Evolutionary conservation across 37 sponge, comb jelly and placozoan genomes (phyloP).

Genomic region (Spongilla lacustris): DNA sequence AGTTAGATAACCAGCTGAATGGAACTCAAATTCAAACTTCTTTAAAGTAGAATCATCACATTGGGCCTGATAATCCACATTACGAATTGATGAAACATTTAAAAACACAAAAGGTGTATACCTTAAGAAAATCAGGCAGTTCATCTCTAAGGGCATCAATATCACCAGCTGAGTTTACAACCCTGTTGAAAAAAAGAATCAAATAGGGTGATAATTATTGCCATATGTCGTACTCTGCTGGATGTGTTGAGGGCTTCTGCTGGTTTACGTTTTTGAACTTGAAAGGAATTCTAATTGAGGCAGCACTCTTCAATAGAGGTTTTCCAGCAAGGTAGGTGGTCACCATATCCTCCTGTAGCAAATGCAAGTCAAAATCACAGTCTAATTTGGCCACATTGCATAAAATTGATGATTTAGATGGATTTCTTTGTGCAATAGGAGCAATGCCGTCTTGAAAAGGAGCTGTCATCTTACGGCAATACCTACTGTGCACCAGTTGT

Average conservation of each 20-base stretch:
- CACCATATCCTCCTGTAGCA: constrained; percentile 67
- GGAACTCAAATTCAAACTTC: constrained; percentile 74
- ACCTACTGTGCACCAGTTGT: constrained; percentile 63
- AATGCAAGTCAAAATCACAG: constrained; percentile 30
- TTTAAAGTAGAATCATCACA: constrained; percentile 42
- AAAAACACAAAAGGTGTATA: not conserved
- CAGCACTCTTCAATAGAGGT: constrained; percentile 34
- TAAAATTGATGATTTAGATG: not conserved
- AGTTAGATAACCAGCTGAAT: constrained; percentile 63
- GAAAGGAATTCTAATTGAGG: not conserved
- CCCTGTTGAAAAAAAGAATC: not conserved
- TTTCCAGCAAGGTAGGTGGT: constrained; percentile 51
- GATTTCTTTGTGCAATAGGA: not conserved
- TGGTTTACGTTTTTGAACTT: not conserved
- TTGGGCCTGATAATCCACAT: constrained; percentile 25
- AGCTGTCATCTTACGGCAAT: not conserved
- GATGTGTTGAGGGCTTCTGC: not conserved
- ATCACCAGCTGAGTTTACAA: not conserved
- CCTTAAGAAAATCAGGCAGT: constrained; percentile 43
- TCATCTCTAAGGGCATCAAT: not conserved
- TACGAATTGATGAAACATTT: no score
- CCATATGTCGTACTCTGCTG: not conserved
- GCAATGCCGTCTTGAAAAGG: not conserved
- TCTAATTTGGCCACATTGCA: not conserved
- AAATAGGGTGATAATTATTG: not conserved